phyloP scores from a whole-genome alignment of 2,113 vertebrate genomes.

The Oceanites oceanicus region DNA sequence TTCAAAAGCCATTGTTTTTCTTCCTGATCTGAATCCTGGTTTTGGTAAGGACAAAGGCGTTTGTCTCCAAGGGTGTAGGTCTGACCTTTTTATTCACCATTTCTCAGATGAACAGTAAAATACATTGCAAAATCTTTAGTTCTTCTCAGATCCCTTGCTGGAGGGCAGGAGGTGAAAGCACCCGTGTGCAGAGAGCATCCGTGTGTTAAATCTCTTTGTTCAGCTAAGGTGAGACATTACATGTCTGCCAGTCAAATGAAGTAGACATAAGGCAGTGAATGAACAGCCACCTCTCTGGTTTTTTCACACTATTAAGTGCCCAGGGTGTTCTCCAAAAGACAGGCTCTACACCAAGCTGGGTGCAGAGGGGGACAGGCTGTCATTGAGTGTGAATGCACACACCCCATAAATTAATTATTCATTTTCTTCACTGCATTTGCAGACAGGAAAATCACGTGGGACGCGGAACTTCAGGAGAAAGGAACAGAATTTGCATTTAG shows the following conservation, averaged over 20 bases:
- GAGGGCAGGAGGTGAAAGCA: neutral
- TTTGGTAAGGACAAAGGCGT: neutral
- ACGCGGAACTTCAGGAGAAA: neutral
- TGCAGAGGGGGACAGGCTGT: neutral
- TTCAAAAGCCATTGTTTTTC: neutral
- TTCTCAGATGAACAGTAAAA: neutral
- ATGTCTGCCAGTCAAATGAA: neutral
- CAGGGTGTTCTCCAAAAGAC: neutral
- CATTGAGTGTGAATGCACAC: neutral
- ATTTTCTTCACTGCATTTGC: neutral
- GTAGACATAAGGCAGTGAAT: neutral
- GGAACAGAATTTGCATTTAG: neutral
- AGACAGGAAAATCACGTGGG: neutral
- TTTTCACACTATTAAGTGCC: neutral
- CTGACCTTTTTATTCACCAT: neutral
- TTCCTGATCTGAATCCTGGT: neutral
- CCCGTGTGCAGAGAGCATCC: neutral
- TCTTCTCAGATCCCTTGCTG: neutral
- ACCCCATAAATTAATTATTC: neutral
- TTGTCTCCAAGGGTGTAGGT: neutral
- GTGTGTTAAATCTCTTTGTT: neutral
- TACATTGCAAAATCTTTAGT: neutral
- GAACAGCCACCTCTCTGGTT: neutral
- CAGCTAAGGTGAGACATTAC: neutral
- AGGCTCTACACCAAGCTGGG: neutral